Conservation (phyloP, 2,797 vertebrate species). For the Pterois miles region DNA sequence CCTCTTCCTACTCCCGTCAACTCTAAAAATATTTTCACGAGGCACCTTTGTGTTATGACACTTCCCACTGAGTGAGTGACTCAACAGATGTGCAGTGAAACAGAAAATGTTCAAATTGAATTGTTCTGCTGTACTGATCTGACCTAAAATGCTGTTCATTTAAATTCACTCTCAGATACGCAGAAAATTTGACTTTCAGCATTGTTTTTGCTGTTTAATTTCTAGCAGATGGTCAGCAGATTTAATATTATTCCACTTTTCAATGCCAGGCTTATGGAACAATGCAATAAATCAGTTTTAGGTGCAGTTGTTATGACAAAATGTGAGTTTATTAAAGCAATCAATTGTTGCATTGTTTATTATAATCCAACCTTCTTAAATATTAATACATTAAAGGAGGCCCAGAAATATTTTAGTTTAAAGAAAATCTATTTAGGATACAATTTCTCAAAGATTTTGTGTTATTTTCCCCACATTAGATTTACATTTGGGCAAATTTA, state of each 20-base stretch:
- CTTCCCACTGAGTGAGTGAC: conserved; percentile 44
- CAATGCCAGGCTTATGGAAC: neutral
- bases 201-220: neutral
- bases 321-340: neutral
- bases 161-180: neutral
- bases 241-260: neutral
- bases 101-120: conserved; percentile 28
- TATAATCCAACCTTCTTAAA: neutral
- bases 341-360: conserved; percentile 1
- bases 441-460: neutral
- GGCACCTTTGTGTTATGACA: conserved; percentile 41
- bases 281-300: neutral
- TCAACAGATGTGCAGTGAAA: conserved; percentile 56
- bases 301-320: neutral
- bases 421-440: conserved; percentile 1
- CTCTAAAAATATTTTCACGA: conserved; percentile 34
- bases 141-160: neutral
- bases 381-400: neutral
- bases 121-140: neutral
- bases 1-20: conserved; percentile 16
- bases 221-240: neutral
- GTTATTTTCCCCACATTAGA: conserved; percentile 3
- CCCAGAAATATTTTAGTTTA: neutral
- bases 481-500: conserved; percentile 8
- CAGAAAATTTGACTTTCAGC: neutral